Evolutionary conservation across 1,140 invertebrate genomes (phyloP), one percentile per base, ranked within the genome.

Genomic region (Drosophila micromelanica): DNA sequence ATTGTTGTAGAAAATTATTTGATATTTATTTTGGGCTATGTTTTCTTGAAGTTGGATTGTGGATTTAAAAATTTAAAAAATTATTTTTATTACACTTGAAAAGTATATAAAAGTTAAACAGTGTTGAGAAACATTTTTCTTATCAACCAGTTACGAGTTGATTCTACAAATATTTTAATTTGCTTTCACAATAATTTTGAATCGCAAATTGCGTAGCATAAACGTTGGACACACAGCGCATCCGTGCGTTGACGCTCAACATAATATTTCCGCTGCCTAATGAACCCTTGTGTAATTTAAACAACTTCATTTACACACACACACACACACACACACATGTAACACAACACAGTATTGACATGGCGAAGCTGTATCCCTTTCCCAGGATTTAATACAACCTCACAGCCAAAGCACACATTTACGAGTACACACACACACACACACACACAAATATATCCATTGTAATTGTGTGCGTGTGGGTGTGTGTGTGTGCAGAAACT

Each of bases 221-320:
- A 5, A 17, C n/a, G 7, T 40, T 17, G 20, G 13, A 17, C 27
- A 35, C 23, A 38, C 42, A 23, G 42, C 48, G 45, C 65, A 69
- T 51, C 37, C 60, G 52, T 64, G 68, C 60, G 46, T 42, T 32
- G 35, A 32, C 35, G 52, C 42, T 55, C 61, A 30, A 49, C 46
- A 11, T 43, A 57, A 57, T 72, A 65, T 57, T 43, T 72, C 38
- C 52, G 61, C 15, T 72, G 69, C 32, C 52, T 72, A 72, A 72
- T 72, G 69, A 72, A 72, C 35, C 69, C 32, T 17, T 23, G n/a
- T n/a, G 17, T 51, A 51, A 71, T 64, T 56, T 27, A 65, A 65
- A 65, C 43, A 40, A 32, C 51, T 57, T 42, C 43, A 71, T 35
- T 35, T 13, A 37, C 43, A 55, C n/a, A 35, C 23, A 56, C 38